These are phyloP conservation scores for Dryobotodes eremita DNA, from an alignment of 2,888 invertebrate genomes.

Conservation along the genomic window DNA sequence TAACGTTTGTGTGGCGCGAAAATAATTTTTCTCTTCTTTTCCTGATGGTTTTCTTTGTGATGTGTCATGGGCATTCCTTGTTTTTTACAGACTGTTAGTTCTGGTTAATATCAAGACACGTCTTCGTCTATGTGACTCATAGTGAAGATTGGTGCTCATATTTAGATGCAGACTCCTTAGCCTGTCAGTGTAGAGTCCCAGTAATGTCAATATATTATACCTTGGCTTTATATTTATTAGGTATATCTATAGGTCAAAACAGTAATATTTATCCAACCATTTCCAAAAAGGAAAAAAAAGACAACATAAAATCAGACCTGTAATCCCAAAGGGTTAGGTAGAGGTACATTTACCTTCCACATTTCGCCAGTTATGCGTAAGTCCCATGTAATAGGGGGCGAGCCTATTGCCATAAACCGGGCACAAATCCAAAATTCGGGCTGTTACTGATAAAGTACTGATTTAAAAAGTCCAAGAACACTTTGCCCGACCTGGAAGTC, in stretches of 20 bases:
- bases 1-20: conserved; percentile 48
- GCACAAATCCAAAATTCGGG: background rate
- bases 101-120: conserved; percentile 22
- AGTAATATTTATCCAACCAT: too few relatives aligned
- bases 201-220: background rate
- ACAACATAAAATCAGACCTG: background rate
- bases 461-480: background rate
- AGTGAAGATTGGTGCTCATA: background rate
- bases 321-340: background rate
- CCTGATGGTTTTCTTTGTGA: conserved; percentile 24
- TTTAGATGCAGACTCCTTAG: background rate
- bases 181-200: background rate
- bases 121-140: conserved; percentile 1
- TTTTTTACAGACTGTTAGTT: conserved; percentile 5
- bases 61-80: conserved; percentile 36
- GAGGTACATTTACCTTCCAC: background rate
- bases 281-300: too few relatives aligned
- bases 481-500: background rate
- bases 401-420: too few relatives aligned
- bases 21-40: conserved; percentile 23
- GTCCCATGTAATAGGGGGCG: background rate
- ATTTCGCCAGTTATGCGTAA: background rate
- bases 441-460: too few relatives aligned
- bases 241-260: too few relatives aligned
- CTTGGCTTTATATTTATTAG: background rate